These are phyloP conservation scores for Troglohyphantes excavatus DNA, from an alignment of 2,888 invertebrate species.

Conservation along the genomic window DNA sequence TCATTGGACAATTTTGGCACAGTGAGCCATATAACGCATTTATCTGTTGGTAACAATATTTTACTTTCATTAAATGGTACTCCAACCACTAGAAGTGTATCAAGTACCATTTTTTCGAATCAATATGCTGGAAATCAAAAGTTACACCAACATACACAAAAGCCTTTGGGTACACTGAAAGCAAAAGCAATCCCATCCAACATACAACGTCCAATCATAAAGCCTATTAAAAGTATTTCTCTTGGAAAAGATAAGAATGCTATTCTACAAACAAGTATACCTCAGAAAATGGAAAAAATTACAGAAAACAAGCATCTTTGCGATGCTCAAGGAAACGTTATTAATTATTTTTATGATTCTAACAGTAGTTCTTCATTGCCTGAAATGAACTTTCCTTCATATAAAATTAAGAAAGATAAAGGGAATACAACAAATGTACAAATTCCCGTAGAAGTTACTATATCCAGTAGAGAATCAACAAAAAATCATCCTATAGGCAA, in stretches of 20 bases:
- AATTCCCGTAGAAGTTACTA: neutral
- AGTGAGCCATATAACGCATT: neutral
- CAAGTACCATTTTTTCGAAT: neutral
- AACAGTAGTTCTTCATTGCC: neutral
- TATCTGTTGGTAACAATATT: neutral
- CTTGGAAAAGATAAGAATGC: conserved; percentile 63
- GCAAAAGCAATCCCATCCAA: neutral
- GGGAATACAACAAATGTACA: neutral
- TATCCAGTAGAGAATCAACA: neutral
- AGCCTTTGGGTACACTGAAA: neutral
- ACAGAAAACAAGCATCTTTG: neutral
- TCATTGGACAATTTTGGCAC: neutral
- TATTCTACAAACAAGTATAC: conserved; percentile 56
- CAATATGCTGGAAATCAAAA: neutral
- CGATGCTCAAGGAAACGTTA: neutral
- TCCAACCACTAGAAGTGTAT: neutral
- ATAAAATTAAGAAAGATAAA: neutral
- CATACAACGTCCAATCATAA: neutral
- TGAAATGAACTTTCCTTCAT: neutral
- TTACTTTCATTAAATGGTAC: neutral
- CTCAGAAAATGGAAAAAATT: conserved; percentile 18
- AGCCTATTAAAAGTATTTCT: conserved; percentile 48
- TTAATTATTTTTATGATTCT: neutral
- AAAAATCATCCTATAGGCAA: neutral
- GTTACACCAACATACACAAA: neutral